phyloP scores from a whole-genome alignment of 2,113 vertebrate species.

The Cacatua alba region DNA sequence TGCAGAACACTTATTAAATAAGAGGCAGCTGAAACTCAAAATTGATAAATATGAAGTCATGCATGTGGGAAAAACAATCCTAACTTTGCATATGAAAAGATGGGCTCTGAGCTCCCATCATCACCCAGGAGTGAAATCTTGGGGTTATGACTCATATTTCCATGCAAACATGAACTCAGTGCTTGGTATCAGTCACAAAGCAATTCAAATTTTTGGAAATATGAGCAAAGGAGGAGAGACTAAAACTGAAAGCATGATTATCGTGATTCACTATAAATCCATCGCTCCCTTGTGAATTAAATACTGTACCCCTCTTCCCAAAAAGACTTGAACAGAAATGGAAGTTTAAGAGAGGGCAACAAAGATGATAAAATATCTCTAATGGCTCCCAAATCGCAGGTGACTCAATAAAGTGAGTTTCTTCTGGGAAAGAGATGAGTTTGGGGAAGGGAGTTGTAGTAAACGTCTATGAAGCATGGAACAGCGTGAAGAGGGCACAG shows the following conservation, averaged over 20 bases:
- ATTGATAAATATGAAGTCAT: constrained; percentile 25
- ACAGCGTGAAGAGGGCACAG: neutral
- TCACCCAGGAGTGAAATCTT: constrained; percentile 40
- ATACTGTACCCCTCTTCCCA: neutral
- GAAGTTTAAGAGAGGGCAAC: neutral
- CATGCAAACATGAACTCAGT: neutral
- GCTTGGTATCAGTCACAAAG: neutral
- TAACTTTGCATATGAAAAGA: constrained; percentile 11
- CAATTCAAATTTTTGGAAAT: neutral
- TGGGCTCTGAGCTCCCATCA: neutral
- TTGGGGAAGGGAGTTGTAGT: neutral
- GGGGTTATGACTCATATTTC: constrained; percentile 54
- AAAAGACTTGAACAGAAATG: neutral
- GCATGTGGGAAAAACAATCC: constrained; percentile 35
- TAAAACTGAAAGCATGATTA: neutral
- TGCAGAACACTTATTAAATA: constrained; percentile 12
- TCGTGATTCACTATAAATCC: neutral
- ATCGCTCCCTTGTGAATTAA: neutral
- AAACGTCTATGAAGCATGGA: neutral
- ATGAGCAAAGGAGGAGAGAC: neutral
- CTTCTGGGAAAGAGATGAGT: neutral
- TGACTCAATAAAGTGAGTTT: neutral
- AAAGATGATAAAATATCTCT: neutral
- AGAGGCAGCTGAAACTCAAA: constrained; percentile 1
- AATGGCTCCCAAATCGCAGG: neutral